These are phyloP conservation scores for Pygmarrhopalites habei DNA, from an alignment of 1,140 invertebrate species.

Conservation along the genomic window DNA sequence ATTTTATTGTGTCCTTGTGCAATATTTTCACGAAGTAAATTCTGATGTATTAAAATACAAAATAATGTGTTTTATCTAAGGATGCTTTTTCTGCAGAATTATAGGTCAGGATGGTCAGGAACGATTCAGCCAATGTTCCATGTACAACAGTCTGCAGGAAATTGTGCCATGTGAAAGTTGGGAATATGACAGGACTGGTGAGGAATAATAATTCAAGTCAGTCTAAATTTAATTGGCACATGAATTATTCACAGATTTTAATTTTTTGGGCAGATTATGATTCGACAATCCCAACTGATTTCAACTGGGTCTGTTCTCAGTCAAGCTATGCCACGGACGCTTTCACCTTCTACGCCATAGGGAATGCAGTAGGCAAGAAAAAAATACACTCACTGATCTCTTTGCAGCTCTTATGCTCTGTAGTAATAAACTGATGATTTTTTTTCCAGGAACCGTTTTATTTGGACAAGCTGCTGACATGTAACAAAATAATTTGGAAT, in stretches of 20 bases:
- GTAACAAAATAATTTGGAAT: background rate
- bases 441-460: conserved; percentile 27
- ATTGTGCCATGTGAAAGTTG: conserved; percentile 19
- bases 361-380: conserved; percentile 12
- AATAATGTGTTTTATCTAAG: too few species aligned
- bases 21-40: background rate
- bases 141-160: conserved; percentile 2
- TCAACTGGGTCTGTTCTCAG: conserved; percentile 28
- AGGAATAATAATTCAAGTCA: too few species aligned
- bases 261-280: conserved; percentile 17
- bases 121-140: conserved; percentile 20
- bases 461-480: conserved; percentile 28
- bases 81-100: too few species aligned
- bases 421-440: too few species aligned
- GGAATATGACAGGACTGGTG: conserved; percentile 31
- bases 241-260: too few species aligned
- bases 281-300: conserved; percentile 21
- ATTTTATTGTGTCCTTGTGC: background rate
- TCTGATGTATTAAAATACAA: background rate
- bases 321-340: conserved; percentile 14
- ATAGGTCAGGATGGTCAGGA: conserved; percentile 13
- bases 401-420: too few species aligned
- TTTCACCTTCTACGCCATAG: conserved; percentile 16
- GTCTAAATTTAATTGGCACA: too few species aligned
- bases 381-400: too few species aligned